Conservation (phyloP, 2,797 vertebrate species). For the Coracias cyanogaster region DNA sequence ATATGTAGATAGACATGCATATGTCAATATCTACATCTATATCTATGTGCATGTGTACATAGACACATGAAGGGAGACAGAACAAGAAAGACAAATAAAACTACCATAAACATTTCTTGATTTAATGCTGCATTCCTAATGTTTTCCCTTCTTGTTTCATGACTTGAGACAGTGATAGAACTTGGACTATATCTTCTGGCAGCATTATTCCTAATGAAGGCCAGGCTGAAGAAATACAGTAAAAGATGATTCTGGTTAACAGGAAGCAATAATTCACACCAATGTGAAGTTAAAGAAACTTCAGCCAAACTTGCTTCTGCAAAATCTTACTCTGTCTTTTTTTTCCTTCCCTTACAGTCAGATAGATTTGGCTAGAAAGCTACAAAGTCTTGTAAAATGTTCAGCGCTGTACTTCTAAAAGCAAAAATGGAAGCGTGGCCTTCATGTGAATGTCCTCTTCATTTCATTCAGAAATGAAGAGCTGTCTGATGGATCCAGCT, state of each 20-base stretch:
- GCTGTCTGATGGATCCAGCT: neutral
- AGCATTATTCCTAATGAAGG: neutral
- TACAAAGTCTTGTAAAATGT: neutral
- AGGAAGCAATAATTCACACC: constrained; percentile 65
- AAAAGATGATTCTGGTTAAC: constrained; percentile 43
- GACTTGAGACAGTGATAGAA: neutral
- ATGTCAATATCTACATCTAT: neutral
- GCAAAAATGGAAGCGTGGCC: neutral
- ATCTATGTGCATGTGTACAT: neutral
- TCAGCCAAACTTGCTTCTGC: neutral
- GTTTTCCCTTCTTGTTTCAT: neutral
- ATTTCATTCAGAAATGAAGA: neutral
- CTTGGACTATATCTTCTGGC: constrained; percentile 43
- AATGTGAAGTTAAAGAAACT: constrained; percentile 11
- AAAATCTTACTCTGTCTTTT: neutral
- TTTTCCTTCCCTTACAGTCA: neutral
- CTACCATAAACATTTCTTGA: neutral
- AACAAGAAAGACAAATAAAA: neutral
- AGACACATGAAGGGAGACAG: neutral
- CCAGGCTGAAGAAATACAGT: constrained; percentile 34
- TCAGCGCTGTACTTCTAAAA: neutral
- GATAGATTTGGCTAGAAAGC: neutral
- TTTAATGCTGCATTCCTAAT: neutral
- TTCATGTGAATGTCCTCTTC: neutral
- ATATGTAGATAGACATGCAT: neutral